These are phyloP conservation scores for Synanthedon andrenaeformis DNA, from an alignment of 2,888 invertebrate species.

Conservation along the genomic window DNA sequence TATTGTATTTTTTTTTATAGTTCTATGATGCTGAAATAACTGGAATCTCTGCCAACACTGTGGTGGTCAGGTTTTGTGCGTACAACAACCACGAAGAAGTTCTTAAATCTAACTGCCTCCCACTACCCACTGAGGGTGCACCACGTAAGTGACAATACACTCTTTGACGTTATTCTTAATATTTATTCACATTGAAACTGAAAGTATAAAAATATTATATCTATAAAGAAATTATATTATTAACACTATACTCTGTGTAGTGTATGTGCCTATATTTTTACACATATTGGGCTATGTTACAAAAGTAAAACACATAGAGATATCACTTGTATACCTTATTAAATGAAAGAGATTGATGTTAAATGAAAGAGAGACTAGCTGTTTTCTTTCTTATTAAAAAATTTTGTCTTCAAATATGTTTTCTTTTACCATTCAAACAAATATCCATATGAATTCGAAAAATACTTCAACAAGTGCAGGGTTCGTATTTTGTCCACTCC, in stretches of 20 bases:
- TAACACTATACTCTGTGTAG: too few species aligned
- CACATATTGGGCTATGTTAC: background rate
- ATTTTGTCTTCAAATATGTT: too few species aligned
- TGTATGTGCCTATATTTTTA: background rate
- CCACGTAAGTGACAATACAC: background rate
- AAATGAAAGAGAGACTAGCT: too few species aligned
- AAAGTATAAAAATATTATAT: background rate
- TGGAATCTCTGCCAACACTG: constrained; percentile 84
- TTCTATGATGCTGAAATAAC: constrained; percentile 87
- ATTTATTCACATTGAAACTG: background rate
- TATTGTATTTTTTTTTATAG: constrained; percentile 48
- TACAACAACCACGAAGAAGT: constrained; percentile 94
- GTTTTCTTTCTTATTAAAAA: too few species aligned
- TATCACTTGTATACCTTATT: too few species aligned
- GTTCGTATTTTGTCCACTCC: too few species aligned
- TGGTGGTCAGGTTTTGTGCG: constrained; percentile 87
- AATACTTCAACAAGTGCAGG: too few species aligned
- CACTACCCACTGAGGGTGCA: constrained; percentile 63
- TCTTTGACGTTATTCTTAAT: background rate
- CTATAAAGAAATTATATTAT: constrained; percentile 3
- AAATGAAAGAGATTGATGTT: too few species aligned
- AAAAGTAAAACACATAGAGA: too few species aligned
- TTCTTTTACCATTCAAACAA: too few species aligned
- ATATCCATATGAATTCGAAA: too few species aligned
- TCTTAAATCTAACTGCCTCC: constrained; percentile 83